These are phyloP conservation scores for Mormyrops attenuatus DNA, from an alignment of 2,797 vertebrate species.

Conservation along the genomic window DNA sequence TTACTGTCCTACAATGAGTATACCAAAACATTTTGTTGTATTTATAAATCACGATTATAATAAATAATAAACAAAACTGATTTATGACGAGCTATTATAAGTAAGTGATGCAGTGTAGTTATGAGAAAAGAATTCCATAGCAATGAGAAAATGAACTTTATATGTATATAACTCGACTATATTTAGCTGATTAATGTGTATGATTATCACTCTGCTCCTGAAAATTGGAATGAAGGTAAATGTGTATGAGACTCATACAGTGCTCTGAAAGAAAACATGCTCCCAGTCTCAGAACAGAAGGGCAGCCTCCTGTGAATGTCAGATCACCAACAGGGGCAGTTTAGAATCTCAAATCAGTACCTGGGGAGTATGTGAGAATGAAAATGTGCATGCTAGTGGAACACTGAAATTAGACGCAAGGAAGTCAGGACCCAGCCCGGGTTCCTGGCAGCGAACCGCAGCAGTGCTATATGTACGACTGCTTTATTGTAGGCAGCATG, in stretches of 20 bases:
- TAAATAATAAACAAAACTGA: background rate
- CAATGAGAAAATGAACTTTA: background rate
- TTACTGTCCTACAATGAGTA: background rate
- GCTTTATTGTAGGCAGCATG: background rate
- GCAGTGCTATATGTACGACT: background rate
- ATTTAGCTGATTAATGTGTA: background rate
- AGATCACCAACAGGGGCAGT: background rate
- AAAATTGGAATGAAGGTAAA: background rate
- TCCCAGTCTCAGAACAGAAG: background rate
- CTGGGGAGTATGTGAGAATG: background rate
- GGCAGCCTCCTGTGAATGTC: background rate
- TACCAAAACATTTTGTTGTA: background rate
- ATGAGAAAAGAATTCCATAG: background rate
- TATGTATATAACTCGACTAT: background rate
- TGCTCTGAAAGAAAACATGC: background rate
- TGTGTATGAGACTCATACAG: background rate
- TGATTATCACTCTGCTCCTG: background rate
- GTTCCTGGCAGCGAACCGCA: background rate
- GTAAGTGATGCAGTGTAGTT: background rate
- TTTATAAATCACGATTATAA: background rate
- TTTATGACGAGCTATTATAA: background rate
- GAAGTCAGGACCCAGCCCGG: background rate
- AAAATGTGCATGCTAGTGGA: background rate
- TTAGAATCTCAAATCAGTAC: constrained; percentile 3
- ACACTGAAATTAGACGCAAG: background rate